phyloP scores from a whole-genome alignment of 2,888 invertebrate species.

The Apamea monoglypha region DNA sequence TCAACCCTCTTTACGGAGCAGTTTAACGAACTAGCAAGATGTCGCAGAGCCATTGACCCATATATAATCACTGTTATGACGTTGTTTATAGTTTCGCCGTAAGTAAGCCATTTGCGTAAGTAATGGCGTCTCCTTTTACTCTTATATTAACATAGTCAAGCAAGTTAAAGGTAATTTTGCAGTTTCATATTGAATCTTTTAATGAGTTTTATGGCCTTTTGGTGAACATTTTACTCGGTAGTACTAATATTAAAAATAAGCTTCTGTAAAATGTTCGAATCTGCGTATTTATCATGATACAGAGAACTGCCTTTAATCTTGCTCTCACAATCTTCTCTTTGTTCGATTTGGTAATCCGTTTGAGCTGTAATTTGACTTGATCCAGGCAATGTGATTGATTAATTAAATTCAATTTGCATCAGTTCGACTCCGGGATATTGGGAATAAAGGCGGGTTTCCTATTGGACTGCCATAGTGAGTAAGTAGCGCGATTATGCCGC shows the following conservation, averaged over 20 bases:
- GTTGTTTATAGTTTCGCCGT: constrained; percentile 78
- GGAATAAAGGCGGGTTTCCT: constrained; percentile 32
- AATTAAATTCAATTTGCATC: constrained; percentile 64
- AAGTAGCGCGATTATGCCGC: constrained; percentile 14
- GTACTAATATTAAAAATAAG: background rate
- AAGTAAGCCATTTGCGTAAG: constrained; percentile 77
- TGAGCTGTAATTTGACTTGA: constrained; percentile 64
- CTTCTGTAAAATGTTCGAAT: background rate
- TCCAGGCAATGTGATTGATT: constrained; percentile 64
- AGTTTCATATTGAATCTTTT: constrained; percentile 52
- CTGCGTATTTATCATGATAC: constrained; percentile 37
- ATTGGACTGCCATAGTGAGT: constrained; percentile 16
- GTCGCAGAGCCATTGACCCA: constrained; percentile 84
- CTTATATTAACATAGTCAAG: constrained; percentile 63
- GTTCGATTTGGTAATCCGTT: constrained; percentile 58
- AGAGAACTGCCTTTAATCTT: constrained; percentile 44
- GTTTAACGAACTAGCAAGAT: constrained; percentile 87
- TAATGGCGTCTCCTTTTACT: constrained; percentile 70
- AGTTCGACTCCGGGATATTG: constrained; percentile 39
- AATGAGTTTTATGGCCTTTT: constrained; percentile 51
- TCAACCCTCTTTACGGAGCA: constrained; percentile 80
- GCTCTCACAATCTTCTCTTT: constrained; percentile 54
- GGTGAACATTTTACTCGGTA: background rate
- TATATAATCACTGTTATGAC: constrained; percentile 84
- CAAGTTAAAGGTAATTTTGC: constrained; percentile 65